phyloP scores from a whole-genome alignment of 2,888 invertebrate genomes.

The Latrodectus hesperus region DNA sequence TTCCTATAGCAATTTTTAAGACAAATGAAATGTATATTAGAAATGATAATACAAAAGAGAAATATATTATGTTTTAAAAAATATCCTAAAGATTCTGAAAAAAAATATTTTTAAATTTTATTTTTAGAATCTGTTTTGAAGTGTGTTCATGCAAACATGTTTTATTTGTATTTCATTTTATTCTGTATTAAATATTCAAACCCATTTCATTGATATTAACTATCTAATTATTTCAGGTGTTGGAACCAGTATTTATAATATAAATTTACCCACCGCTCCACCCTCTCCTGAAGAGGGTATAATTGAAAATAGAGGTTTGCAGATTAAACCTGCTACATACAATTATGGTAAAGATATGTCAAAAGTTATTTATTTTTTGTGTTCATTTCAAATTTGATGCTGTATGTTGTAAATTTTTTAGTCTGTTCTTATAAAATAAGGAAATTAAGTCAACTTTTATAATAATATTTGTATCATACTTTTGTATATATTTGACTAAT shows the following conservation, averaged over 20 bases:
- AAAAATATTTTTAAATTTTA: no score
- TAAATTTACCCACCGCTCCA: conserved; percentile 10
- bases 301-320: conserved; percentile 39
- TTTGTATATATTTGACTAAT: no score
- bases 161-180: no score
- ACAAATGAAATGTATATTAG: no score
- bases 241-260: background rate
- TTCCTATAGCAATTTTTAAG: no score
- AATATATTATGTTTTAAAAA: no score
- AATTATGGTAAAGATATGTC: conserved; percentile 44
- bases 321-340: conserved; percentile 50
- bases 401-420: background rate
- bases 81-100: no score
- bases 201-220: background rate
- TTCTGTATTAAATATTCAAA: no score
- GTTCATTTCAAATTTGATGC: background rate
- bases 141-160: no score
- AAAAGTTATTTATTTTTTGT: background rate
- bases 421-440: background rate
- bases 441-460: background rate
- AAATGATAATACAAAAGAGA: no score
- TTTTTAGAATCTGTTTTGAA: no score
- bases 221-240: conserved; percentile 15
- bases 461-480: no score
- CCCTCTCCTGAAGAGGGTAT: conserved; percentile 58